Conservation (phyloP, 2,113 vertebrate genomes). For the Tragelaphus imberbis region DNA sequence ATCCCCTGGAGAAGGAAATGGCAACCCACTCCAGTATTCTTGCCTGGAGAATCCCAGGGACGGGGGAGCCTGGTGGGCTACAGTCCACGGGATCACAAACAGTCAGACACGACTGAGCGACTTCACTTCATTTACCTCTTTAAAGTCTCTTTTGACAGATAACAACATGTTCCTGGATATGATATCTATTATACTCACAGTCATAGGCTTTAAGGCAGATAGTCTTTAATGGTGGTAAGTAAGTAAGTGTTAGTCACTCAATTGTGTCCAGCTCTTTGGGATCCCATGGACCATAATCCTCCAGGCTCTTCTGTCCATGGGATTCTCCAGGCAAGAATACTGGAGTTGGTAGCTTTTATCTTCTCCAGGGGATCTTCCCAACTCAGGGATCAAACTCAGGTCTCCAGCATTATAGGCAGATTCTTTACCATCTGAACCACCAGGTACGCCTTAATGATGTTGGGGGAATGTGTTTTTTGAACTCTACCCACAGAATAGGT, state of each 20-base stretch:
- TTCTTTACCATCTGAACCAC: not conserved
- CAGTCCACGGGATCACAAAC: accelerated
- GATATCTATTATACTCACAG: not conserved
- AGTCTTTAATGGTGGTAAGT: not conserved
- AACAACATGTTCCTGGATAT: not conserved
- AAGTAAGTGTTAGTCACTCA: not conserved
- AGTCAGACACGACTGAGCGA: accelerated
- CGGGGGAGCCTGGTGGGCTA: too few relatives aligned
- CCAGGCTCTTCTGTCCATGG: not conserved
- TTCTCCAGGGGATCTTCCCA: not conserved
- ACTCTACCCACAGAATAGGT: not conserved
- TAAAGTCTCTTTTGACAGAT: not conserved
- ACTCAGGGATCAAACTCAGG: not conserved
- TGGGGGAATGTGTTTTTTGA: not conserved
- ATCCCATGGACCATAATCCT: not conserved
- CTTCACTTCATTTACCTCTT: not conserved
- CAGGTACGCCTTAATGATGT: not conserved
- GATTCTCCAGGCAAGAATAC: not conserved
- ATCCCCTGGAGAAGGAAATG: too few relatives aligned
- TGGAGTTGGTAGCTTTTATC: not conserved
- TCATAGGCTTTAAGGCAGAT: not conserved
- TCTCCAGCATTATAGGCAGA: not conserved
- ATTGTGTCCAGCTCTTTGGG: not conserved
- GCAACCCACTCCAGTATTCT: too few relatives aligned
- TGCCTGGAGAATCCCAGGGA: too few relatives aligned